Percentiles rank a stretch among this genome's conserved stretches.
Conservation (phyloP, 2,797 vertebrate genomes). For the Streptopelia turtur region DNA sequence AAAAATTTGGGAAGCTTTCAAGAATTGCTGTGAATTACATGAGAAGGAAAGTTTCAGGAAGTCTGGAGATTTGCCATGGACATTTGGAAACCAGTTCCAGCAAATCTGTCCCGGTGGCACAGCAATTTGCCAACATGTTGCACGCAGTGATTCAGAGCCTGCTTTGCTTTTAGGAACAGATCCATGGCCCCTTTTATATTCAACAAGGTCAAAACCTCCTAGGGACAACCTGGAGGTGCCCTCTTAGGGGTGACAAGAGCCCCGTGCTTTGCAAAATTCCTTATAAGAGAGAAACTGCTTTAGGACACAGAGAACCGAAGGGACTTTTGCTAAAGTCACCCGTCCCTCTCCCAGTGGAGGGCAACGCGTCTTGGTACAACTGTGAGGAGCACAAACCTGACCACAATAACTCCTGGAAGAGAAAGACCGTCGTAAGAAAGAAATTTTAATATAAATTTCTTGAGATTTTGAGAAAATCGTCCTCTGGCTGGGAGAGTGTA, state of each 20-base stretch:
- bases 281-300: neutral
- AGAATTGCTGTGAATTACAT: neutral
- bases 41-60: conserved; percentile 12
- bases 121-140: neutral
- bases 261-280: neutral
- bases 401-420: neutral
- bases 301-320: neutral
- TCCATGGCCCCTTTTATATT: neutral
- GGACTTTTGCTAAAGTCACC: neutral
- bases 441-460: neutral
- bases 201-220: neutral
- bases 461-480: neutral
- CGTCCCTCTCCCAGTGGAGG: neutral
- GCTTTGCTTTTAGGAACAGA: neutral
- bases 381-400: neutral
- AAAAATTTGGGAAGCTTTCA: conserved; percentile 27
- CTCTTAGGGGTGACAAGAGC: neutral
- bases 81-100: neutral
- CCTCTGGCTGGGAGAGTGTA: neutral
- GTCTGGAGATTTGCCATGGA: neutral
- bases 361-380: neutral
- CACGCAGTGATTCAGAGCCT: neutral
- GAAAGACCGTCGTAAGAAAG: neutral
- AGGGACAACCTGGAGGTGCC: neutral
- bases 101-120: neutral